These are phyloP conservation scores for Riparia riparia DNA, from an alignment of 2,113 vertebrate genomes.

Conservation along the genomic window DNA sequence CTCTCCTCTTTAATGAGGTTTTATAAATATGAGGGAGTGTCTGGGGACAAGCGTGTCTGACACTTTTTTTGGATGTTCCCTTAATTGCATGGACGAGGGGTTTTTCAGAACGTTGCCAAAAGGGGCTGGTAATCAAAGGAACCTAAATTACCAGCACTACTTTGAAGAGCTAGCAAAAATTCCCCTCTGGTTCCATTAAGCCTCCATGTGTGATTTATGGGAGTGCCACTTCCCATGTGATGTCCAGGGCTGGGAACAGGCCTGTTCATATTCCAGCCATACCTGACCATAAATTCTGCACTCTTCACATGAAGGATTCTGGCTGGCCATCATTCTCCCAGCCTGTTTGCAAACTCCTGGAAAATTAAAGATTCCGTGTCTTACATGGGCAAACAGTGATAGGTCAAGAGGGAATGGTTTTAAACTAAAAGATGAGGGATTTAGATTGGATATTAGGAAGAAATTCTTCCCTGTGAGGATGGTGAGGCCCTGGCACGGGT, in stretches of 20 bases:
- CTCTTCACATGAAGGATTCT: neutral
- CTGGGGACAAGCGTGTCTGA: neutral
- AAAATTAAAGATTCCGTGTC: neutral
- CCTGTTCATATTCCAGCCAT: neutral
- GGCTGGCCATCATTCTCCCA: neutral
- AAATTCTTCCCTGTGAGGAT: neutral
- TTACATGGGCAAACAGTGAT: accelerated
- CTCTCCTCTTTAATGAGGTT: neutral
- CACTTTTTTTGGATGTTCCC: neutral
- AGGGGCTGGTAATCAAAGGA: accelerated
- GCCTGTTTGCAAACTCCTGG: neutral
- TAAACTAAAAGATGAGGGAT: neutral
- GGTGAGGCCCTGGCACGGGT: neutral
- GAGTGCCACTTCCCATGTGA: neutral
- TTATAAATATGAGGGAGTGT: neutral
- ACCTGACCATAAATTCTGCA: neutral
- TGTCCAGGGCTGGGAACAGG: neutral
- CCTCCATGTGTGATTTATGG: neutral
- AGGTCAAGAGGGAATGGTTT: neutral
- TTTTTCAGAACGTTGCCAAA: neutral
- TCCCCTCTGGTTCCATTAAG: neutral
- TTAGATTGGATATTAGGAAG: neutral
- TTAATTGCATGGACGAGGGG: neutral
- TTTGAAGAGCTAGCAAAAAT: neutral
- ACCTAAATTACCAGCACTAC: neutral